Percentiles rank a stretch among this genome's conserved stretches.
Evolutionary conservation across 1,140 invertebrate genomes (phyloP).

Genomic region (Acromyrmex echinatior): DNA sequence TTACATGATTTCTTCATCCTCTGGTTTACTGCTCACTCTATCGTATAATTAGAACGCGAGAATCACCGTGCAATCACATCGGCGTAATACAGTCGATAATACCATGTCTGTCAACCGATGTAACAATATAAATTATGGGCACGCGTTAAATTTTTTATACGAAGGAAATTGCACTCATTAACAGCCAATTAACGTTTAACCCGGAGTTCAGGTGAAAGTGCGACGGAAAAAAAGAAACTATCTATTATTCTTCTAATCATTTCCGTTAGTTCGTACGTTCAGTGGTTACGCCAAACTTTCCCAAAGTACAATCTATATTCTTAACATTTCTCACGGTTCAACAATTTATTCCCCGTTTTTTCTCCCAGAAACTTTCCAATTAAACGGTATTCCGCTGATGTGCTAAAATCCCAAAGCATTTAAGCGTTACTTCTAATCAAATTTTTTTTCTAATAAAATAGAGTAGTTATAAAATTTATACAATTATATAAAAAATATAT

Average conservation of each 20-base stretch:
- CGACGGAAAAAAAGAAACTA: slow-evolving; percentile 51
- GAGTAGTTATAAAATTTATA: neutral
- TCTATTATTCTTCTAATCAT: slow-evolving; percentile 57
- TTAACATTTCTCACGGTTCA: slow-evolving; percentile 49
- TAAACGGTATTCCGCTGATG: slow-evolving; percentile 1
- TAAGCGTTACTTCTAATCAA: neutral
- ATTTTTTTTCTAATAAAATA: neutral
- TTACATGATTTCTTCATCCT: slow-evolving; percentile 29
- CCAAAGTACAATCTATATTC: slow-evolving; percentile 55
- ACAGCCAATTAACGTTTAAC: slow-evolving; percentile 66
- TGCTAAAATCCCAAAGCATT: neutral
- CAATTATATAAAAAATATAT: neutral
- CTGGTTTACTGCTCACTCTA: neutral
- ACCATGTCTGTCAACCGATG: neutral
- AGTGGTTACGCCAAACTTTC: slow-evolving; percentile 56
- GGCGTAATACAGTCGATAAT: slow-evolving; percentile 6
- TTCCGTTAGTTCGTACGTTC: slow-evolving; percentile 54
- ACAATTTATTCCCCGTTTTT: slow-evolving; percentile 38
- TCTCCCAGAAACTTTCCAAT: slow-evolving; percentile 47
- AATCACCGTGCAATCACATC: slow-evolving; percentile 29
- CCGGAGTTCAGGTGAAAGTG: slow-evolving; percentile 52
- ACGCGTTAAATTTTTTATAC: slow-evolving; percentile 44
- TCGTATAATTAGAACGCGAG: slow-evolving; percentile 35
- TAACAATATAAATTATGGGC: slow-evolving; percentile 50
- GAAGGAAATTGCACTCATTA: slow-evolving; percentile 45